Evolutionary conservation across 2,113 vertebrate species (phyloP).

Genomic region (Ageneiosus marmoratus): DNA sequence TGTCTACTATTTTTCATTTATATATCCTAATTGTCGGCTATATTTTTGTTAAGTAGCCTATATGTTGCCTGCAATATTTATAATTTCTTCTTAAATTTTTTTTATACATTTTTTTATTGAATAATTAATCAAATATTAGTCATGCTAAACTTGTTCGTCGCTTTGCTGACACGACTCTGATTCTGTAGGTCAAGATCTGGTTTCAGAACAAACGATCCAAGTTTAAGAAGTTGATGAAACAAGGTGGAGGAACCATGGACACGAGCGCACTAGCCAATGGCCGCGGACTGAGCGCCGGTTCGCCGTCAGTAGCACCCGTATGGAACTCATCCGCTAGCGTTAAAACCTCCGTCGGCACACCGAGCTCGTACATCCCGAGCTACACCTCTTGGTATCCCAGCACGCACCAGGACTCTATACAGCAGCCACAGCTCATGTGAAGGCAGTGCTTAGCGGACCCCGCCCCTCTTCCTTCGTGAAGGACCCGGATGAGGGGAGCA

Average conservation of each 20-base stretch:
- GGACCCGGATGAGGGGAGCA: constrained; percentile 59
- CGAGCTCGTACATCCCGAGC: constrained; percentile 94
- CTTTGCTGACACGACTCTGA: constrained; percentile 19
- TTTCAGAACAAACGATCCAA: constrained; percentile 97
- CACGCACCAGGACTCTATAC: constrained; percentile 98
- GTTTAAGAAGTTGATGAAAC: constrained; percentile 95
- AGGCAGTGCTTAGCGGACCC: constrained; percentile 58
- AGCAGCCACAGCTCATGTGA: constrained; percentile 98
- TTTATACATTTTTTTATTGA: no score
- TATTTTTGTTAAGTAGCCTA: neutral
- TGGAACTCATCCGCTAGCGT: constrained; percentile 90
- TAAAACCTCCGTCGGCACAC: constrained; percentile 84
- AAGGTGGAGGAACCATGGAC: constrained; percentile 89
- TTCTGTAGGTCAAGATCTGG: constrained; percentile 90
- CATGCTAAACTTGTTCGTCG: neutral
- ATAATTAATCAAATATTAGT: no score
- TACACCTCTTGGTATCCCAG: constrained; percentile 98
- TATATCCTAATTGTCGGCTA: neutral
- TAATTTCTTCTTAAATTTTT: no score
- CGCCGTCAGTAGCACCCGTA: constrained; percentile 86
- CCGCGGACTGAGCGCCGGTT: constrained; percentile 85
- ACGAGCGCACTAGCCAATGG: constrained; percentile 84
- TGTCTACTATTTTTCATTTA: neutral
- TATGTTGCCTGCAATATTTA: no score
- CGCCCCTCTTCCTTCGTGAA: constrained; percentile 53